A percentile compares a stretch with the other conserved stretches of the same genome.
Conservation (phyloP, 2,888 invertebrate genomes). For the Drosophila testacea region DNA sequence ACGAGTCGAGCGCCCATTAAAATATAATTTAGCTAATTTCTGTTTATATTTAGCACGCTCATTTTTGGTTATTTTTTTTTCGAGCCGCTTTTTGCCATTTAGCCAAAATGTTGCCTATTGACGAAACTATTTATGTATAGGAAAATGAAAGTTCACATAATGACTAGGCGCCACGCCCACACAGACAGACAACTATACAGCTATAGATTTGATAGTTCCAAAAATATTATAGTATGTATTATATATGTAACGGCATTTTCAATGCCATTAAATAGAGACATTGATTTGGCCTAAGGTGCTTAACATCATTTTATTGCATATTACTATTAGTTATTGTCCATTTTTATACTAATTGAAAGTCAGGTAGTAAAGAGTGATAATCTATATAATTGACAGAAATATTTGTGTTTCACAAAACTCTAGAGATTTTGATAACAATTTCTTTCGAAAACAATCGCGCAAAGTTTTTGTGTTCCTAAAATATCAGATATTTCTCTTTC, state of each 20-base stretch:
- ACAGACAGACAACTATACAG: background rate
- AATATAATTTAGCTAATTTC: slow-evolving; percentile 69
- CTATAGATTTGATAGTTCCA: background rate
- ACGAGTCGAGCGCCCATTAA: slow-evolving; percentile 56
- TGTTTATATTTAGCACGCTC: slow-evolving; percentile 32
- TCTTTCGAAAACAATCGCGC: too few relatives aligned
- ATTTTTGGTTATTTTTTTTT: slow-evolving; percentile 1
- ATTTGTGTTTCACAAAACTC: too few relatives aligned
- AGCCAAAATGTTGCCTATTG: slow-evolving; percentile 30
- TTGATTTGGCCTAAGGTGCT: slow-evolving; percentile 1
- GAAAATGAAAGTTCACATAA: slow-evolving; percentile 48
- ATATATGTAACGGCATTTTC: slow-evolving; percentile 13
- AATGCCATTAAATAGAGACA: slow-evolving; percentile 15
- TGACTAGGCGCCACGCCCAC: slow-evolving; percentile 44
- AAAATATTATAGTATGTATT: background rate
- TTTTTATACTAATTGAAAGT: background rate
- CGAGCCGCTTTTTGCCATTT: slow-evolving; percentile 25
- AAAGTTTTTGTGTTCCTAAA: too few relatives aligned
- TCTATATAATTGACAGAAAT: too few relatives aligned
- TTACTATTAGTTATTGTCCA: background rate
- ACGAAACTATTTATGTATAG: slow-evolving; percentile 21
- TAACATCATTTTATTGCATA: slow-evolving; percentile 5
- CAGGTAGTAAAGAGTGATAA: too few relatives aligned
- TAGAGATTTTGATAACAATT: too few relatives aligned
- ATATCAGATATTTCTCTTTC: too few relatives aligned